Evolutionary conservation across 2,113 vertebrate genomes (phyloP).

Genomic region (Megaptera novaeangliae): DNA sequence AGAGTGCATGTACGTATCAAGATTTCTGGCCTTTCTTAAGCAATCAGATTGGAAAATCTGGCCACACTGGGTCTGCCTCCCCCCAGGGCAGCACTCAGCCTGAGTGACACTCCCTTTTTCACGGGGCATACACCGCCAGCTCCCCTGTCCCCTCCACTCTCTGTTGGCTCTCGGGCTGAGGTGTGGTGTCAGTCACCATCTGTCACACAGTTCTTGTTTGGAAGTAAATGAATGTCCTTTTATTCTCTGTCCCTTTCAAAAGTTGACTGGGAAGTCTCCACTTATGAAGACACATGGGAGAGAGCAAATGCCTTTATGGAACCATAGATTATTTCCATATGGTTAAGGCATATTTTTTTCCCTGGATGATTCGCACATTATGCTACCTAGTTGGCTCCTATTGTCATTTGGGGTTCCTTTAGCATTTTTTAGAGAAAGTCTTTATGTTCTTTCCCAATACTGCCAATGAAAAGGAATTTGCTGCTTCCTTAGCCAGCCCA

Average conservation of each 20-base stretch:
- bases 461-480: background rate
- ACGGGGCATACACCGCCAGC: rapidly evolving
- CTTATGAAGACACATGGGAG: background rate
- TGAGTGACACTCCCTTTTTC: background rate
- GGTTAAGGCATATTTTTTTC: background rate
- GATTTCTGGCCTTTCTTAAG: background rate
- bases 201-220: background rate
- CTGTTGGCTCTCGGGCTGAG: background rate
- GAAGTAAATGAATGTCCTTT: background rate
- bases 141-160: background rate
- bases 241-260: background rate
- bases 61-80: background rate
- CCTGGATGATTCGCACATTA: background rate
- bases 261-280: background rate
- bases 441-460: background rate
- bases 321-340: slow-evolving; percentile 7
- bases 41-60: background rate
- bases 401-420: background rate
- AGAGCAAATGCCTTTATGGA: background rate
- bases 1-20: background rate
- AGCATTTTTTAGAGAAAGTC: background rate
- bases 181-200: background rate
- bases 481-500: background rate
- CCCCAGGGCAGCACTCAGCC: background rate
- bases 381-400: background rate